Conservation (phyloP, 2,113 vertebrate species). For the Pluvianellus socialis region DNA sequence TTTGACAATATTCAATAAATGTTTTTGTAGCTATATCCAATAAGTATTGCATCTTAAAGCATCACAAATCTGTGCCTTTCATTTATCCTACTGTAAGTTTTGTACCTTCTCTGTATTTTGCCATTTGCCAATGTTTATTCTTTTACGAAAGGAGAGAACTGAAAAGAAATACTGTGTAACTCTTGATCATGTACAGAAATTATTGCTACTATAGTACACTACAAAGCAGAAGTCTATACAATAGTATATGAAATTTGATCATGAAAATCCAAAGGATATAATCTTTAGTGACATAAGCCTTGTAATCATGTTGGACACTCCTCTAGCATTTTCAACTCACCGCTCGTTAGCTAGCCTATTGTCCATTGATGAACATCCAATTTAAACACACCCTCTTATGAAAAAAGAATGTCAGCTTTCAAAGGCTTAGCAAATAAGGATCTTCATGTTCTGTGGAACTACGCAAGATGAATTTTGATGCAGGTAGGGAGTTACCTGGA, state of each 20-base stretch:
- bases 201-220: constrained; percentile 84
- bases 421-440: constrained; percentile 77
- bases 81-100: constrained; percentile 44
- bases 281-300: constrained; percentile 76
- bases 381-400: constrained; percentile 62
- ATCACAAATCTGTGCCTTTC: constrained; percentile 50
- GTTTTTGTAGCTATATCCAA: constrained; percentile 62
- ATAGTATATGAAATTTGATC: constrained; percentile 75
- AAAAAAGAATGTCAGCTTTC: constrained; percentile 64
- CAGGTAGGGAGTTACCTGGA: constrained; percentile 73
- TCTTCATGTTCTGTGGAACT: constrained; percentile 75
- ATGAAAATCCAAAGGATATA: constrained; percentile 78
- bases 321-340: constrained; percentile 67
- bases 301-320: constrained; percentile 72
- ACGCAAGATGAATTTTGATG: constrained; percentile 70
- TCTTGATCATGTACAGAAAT: constrained; percentile 80
- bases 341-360: constrained; percentile 41
- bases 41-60: constrained; percentile 53
- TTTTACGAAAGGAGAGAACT: constrained; percentile 62
- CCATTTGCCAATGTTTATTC: constrained; percentile 66
- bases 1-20: constrained; percentile 73
- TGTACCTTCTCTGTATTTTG: constrained; percentile 52
- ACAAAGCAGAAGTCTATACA: constrained; percentile 80
- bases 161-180: constrained; percentile 73
- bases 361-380: constrained; percentile 55